phyloP scores from a whole-genome alignment of 2,888 invertebrate genomes.

The Dryococelus australis region DNA sequence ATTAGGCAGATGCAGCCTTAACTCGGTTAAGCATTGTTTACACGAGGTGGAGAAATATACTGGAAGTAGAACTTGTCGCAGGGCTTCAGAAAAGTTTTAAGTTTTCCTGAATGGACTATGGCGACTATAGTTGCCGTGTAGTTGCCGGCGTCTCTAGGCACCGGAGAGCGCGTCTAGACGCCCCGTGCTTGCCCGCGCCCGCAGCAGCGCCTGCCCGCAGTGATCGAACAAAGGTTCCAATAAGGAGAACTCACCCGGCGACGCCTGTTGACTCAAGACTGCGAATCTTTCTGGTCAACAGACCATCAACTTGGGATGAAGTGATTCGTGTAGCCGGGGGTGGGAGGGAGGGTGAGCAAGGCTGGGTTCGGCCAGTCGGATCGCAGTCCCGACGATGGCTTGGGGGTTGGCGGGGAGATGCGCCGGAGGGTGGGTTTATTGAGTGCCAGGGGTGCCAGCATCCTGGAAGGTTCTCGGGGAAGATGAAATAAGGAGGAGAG shows the following conservation, averaged over 20 bases:
- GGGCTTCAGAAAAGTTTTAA: no score
- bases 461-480: background rate
- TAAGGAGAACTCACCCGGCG: background rate
- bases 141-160: no score
- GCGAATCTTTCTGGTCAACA: constrained; percentile 27
- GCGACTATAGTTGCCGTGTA: no score
- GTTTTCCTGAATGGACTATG: no score
- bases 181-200: background rate
- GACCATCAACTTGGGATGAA: constrained; percentile 23
- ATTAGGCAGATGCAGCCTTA: no score
- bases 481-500: constrained; percentile 8
- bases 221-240: background rate
- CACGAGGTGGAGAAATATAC: no score
- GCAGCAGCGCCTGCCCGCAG: background rate
- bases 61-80: no score
- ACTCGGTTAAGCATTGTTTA: no score
- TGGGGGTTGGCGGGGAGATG: background rate
- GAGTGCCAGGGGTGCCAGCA: constrained; percentile 16
- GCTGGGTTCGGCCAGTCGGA: background rate
- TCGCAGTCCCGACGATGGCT: background rate
- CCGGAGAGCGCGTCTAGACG: no score
- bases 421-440: background rate
- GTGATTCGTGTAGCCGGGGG: background rate
- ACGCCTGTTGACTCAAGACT: constrained; percentile 28
- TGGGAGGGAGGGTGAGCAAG: background rate